Evolutionary conservation across 2,797 vertebrate species (phyloP), one percentile per base, ranked within the genome.

Genomic region (Microhierax caerulescens): DNA sequence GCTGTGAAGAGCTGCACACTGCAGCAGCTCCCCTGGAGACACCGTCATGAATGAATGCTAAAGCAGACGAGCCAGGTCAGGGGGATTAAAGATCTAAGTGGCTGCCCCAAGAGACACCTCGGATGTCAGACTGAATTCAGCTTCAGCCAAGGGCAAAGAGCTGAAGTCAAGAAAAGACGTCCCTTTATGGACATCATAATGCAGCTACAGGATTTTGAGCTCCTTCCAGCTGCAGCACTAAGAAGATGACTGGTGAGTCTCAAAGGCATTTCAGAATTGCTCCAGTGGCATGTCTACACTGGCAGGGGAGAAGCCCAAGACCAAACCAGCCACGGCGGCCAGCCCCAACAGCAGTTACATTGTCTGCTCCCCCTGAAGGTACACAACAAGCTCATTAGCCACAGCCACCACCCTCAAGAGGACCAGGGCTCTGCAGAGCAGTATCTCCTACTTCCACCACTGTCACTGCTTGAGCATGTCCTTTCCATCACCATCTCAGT

Each of bases 181-280:
- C 39, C 16, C 23, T 53, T 69, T 54, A 54, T 0, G 4, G 34
- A 19, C 16, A 61, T 13, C 0, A 0, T 21, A 72, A 86, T 0
- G 3, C 67, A 82, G 75, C 32, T 37, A n/a, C 9, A 81, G 54
- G 60, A 81, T n/a, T 95, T 37, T 53, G 59, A 94, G 22, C 12
- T 41, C 24, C 14, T 15, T 72, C 37, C 64, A 92, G 72, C 20
- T 50, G 64, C 36, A 67, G n/a, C 16, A 47, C 51, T 21, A 88
- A 45, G 61, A 73, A 18, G 28, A 72, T 13, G 4, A 75, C 57
- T 34, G 24, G 2, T 2, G 17, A 75, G 32, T 21, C 54, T 56
- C 17, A 63, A 65, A 21, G 28, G 36, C 16, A 8, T 59, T 90
- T 76, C 28, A 75, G 56, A 92, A 88, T 11, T 82, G 56, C 39